Percentiles rank a stretch among this genome's conserved stretches.
Conservation (phyloP, 2,888 invertebrate species). For the Antitype chi region DNA sequence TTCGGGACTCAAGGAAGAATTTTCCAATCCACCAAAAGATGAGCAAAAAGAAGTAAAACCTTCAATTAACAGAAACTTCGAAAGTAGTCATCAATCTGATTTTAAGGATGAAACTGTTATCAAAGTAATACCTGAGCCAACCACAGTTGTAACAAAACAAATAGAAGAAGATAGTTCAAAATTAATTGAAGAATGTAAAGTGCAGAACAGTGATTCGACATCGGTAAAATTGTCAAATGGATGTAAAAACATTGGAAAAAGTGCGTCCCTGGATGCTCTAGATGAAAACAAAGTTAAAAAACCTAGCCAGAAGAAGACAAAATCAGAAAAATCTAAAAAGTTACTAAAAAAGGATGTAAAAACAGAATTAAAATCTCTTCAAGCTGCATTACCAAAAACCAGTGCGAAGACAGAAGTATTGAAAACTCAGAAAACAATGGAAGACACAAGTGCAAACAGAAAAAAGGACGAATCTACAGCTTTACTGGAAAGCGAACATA, state of each 20-base stretch:
- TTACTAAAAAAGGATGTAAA: constrained; percentile 24
- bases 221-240: constrained; percentile 17
- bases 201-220: background rate
- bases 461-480: background rate
- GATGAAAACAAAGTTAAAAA: constrained; percentile 52
- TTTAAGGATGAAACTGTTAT: constrained; percentile 1
- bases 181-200: constrained; percentile 13
- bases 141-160: constrained; percentile 8
- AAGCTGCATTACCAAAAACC: constrained; percentile 38
- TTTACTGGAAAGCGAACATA: background rate
- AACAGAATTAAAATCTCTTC: constrained; percentile 29
- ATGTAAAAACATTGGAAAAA: constrained; percentile 57
- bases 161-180: constrained; percentile 12
- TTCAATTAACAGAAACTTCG: background rate
- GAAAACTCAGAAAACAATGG: constrained; percentile 7
- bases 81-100: background rate
- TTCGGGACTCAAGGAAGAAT: background rate
- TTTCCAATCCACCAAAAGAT: constrained; percentile 3
- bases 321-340: constrained; percentile 63
- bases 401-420: constrained; percentile 19
- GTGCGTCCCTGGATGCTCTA: constrained; percentile 58
- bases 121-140: constrained; percentile 10
- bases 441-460: constrained; percentile 10
- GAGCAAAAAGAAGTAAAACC: background rate
- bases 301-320: constrained; percentile 54